Base-by-base conservation (phyloP, 2,113 vertebrate genomes). In the Spheniscus mendiculus region DNA sequence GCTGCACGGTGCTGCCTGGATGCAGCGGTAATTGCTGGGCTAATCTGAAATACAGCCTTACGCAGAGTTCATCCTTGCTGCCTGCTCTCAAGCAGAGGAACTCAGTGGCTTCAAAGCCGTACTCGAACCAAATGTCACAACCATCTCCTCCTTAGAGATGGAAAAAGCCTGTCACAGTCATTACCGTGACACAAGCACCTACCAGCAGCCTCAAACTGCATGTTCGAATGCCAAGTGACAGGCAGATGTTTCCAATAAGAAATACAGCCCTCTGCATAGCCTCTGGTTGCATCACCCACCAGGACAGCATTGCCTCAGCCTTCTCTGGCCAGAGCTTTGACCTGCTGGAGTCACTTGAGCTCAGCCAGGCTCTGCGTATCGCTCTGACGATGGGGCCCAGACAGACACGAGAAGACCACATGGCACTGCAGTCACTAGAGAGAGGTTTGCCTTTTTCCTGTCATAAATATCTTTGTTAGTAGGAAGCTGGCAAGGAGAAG, bases 251-350 rank as follows among this genome's bases (percentile, higher is more conserved):
- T 78, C 47, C 86, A 42, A 0, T 20, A 69, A 89, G 95, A 97
- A 90, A 90, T 89, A 89, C 38, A 91, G 83, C 87, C 56, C 63
- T 86, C 85, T 53, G 38, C n/a, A 1, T 66, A 89, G 90, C 88
- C 80, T 67, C 69, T 74, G 83, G 18, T 96, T 91, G 90, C 95
- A 95, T 96, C 92, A 97, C 89, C 92, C 94, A 74, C 32, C 85
- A 52, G 83, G 47, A 87, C 76, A 92, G 90, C 88, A 87, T 90
- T 95, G 95, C 88, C 96, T 96, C 96, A 96, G 93, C 87, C 52
- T 92, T 32, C 87, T 76, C 65, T 53, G 80, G 89, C 87, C 83
- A 22, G 65, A 80, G 84, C 78, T 65, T 38, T 92, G 94, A 96
- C 95, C 86, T 71, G 50, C 90, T 53, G 50, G 32, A 87, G 97